Conservation (phyloP, 2,113 vertebrate genomes). For the Ovibos moschatus region DNA sequence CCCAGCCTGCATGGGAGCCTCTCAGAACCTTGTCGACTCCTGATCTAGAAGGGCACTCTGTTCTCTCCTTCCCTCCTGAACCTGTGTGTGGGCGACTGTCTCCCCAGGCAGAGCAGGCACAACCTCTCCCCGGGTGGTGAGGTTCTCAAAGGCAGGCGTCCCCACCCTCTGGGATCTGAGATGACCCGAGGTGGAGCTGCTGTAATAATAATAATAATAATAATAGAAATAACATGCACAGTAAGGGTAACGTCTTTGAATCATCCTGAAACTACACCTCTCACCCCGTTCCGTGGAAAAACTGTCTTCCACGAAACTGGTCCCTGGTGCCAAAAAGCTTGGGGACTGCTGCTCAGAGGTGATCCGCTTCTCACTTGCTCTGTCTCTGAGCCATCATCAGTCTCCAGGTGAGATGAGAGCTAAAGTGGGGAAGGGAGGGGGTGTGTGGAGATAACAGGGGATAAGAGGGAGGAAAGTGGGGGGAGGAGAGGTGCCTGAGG, state of each 20-base stretch:
- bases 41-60: background rate
- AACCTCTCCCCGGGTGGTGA: background rate
- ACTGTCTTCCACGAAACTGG: background rate
- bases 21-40: background rate
- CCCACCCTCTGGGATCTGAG: background rate
- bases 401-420: background rate
- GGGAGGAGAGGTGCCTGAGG: background rate
- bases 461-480: no score
- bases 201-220: background rate
- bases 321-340: background rate
- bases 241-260: background rate
- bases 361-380: background rate
- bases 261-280: background rate
- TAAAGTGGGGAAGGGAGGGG: background rate
- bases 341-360: background rate
- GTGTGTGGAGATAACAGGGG: rapidly evolving
- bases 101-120: background rate
- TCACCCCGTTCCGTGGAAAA: background rate
- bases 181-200: background rate
- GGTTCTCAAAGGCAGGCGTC: background rate
- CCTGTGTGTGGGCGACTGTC: background rate
- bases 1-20: rapidly evolving
- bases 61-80: background rate
- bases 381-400: background rate
- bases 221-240: background rate